Conservation (phyloP, 2,888 invertebrate species). For the Eristalis pertinax region DNA sequence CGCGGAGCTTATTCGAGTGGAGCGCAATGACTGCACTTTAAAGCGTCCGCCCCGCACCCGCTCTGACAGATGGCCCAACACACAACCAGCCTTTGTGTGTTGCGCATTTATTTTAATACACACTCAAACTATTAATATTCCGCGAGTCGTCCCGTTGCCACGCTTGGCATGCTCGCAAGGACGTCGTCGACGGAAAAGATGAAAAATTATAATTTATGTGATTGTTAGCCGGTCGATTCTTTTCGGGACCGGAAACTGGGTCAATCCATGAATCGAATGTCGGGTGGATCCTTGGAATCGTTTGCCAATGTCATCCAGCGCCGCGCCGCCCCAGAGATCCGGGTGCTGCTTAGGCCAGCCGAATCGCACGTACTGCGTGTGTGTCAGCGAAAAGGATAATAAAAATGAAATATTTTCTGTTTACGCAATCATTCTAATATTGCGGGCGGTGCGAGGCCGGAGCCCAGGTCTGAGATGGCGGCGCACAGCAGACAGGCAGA, state of each 20-base stretch:
- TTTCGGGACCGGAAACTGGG: conserved; percentile 42
- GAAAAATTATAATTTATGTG: conserved; percentile 63
- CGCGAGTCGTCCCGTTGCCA: conserved; percentile 36
- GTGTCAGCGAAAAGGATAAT: conserved; percentile 71
- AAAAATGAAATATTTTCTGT: conserved; percentile 72
- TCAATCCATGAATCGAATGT: conserved; percentile 62
- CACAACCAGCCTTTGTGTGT: conserved; percentile 18
- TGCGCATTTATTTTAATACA: conserved; percentile 63
- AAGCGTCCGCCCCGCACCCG: not conserved
- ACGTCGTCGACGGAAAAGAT: not conserved
- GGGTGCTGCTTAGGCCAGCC: not conserved
- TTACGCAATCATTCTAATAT: conserved; percentile 71
- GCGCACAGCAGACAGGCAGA: conserved; percentile 14
- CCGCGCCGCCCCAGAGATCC: conserved; percentile 1
- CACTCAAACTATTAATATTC: conserved; percentile 58
- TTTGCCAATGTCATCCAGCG: conserved; percentile 21
- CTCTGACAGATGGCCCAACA: not conserved
- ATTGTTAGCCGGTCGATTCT: conserved; percentile 37
- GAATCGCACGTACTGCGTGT: conserved; percentile 55
- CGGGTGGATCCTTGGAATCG: conserved; percentile 22
- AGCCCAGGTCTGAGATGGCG: not conserved
- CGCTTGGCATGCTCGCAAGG: not conserved
- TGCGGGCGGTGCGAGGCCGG: conserved; percentile 2
- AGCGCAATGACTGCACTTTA: conserved; percentile 10
- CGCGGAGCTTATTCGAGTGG: not conserved